Base-by-base conservation (phyloP, 2,888 invertebrate species). In the Vanessa cardui region DNA sequence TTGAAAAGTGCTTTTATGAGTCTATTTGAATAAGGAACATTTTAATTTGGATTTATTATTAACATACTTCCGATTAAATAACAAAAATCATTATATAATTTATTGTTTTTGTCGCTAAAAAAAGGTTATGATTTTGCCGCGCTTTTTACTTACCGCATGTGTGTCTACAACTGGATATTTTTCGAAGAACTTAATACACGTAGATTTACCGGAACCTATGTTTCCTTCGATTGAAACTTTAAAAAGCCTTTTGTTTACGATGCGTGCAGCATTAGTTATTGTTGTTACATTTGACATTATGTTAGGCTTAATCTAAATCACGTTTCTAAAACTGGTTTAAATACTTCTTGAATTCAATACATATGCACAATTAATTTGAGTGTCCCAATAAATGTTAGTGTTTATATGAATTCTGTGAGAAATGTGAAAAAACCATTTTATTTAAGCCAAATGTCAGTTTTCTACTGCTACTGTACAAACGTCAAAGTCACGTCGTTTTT, bases 171-270 rank as follows among this genome's bases (percentile, higher is more conserved):
- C 94, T 4, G 93, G 85, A 79, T 93, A 94, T 78, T 95, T 94
- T 68, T 95, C 94, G 78, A 96, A 96, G 83, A 94, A 94, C 70
- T 95, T 94, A 54, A 97, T 88, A 77, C 97, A 96, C 0, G 96
- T 96, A 1, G 97, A 96, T 86, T 97, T 97, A 8, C 97, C 97
- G 73, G 96, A 95, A 16, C 96, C 97, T 73, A 97, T 96, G 79
- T 97, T 97, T 20, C 97, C 97, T 87, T 97, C 97, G 62, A 97
- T 95, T 46, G 95, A 94, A 0, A 97, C 95, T 58, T 95, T 95
- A 78, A 95, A 95, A 4, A 95, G 95, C 68, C 94, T 83, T 65
- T 84, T 89, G 1, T 74, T 74, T 1, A 78, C 74, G 20, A 73
- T 68, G 15, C 88, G 85, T 7, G 83, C 81, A n/a, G 81, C 80